These are phyloP conservation scores for Pagetopsis macropterus DNA, from an alignment of 2,797 vertebrate species.

Conservation along the genomic window DNA sequence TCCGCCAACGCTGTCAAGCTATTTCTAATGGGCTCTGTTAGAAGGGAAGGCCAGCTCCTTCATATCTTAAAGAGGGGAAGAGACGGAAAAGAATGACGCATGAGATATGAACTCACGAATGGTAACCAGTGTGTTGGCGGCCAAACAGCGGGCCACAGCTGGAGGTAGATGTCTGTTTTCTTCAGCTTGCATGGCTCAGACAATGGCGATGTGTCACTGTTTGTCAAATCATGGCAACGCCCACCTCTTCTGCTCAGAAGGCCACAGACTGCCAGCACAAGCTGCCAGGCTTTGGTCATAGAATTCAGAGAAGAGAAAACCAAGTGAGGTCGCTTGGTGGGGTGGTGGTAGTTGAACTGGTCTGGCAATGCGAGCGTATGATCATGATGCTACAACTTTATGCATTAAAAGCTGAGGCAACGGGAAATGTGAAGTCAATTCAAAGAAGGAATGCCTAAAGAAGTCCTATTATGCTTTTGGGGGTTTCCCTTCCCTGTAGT, in stretches of 20 bases:
- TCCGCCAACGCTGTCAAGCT: slow-evolving; percentile 53
- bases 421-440: background rate
- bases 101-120: slow-evolving; percentile 27
- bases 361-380: slow-evolving; percentile 8
- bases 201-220: slow-evolving; percentile 47
- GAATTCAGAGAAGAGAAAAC: slow-evolving; percentile 10
- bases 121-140: slow-evolving; percentile 46
- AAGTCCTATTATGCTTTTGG: background rate
- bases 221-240: slow-evolving; percentile 43
- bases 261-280: slow-evolving; percentile 24
- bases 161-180: slow-evolving; percentile 60
- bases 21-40: slow-evolving; percentile 40
- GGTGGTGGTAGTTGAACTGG: slow-evolving; percentile 15
- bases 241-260: slow-evolving; percentile 14
- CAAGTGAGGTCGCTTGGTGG: slow-evolving; percentile 11
- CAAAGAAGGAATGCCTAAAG: background rate
- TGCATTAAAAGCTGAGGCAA: background rate
- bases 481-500: no score
- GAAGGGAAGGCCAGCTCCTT: slow-evolving; percentile 21
- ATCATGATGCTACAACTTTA: background rate
- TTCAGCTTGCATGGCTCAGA: slow-evolving; percentile 45
- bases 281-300: slow-evolving; percentile 24
- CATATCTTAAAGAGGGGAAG: slow-evolving; percentile 24
- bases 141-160: slow-evolving; percentile 49
- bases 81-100: slow-evolving; percentile 26